Evolutionary conservation across 2,888 invertebrate species (phyloP), one percentile per base, ranked within the genome.

Genomic region (Lepetodrilus schrolli): DNA sequence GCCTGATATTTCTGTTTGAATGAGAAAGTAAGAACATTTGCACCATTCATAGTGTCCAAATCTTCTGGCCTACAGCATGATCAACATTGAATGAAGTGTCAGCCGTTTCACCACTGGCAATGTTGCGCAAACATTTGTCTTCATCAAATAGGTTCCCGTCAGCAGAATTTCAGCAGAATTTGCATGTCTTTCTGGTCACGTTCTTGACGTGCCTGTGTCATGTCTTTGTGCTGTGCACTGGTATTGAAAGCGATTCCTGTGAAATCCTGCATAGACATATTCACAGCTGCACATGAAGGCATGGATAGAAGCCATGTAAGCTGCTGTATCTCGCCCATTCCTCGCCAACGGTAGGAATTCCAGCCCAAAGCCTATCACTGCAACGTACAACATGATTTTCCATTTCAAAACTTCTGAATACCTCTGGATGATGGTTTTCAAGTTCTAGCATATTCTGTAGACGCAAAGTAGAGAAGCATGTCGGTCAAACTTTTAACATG

Each of bases 281-380:
- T 74, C 13, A 74, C 70, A 17, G 23, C 21, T 21, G 74, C 70
- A 48, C 70, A 70, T 36, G 70, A 65, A 26, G 74, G 74, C 70
- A 65, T 65, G 17, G 74, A 65, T n/a, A 74, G 26, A 1, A 66
- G 30, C 74, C 70, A 74, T 37, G n/a, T 1, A 10, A 20, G 30
- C 1, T 69, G 50, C 26, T 73, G 58, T n/a, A 20, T 50, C 7
- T 74, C 74, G 4, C 4, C 23, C 47, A 74, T 47, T 0, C 68
- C 69, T 34, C 21, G 37, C 10, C 69, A 8, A 23, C 23, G 4
- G 50, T 50, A 23, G 50, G 23, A 4, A 50, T 8, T 21, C 50
- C 50, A 2, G 50, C 50, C 50, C 50, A 50, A 8, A 5, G 26
- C 10, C 50, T 20, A 13, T 50, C 50, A 5, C 50, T 50, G 50